Evolutionary conservation across 2,797 vertebrate genomes (phyloP).

Genomic region (Sphenopsis melanotis): DNA sequence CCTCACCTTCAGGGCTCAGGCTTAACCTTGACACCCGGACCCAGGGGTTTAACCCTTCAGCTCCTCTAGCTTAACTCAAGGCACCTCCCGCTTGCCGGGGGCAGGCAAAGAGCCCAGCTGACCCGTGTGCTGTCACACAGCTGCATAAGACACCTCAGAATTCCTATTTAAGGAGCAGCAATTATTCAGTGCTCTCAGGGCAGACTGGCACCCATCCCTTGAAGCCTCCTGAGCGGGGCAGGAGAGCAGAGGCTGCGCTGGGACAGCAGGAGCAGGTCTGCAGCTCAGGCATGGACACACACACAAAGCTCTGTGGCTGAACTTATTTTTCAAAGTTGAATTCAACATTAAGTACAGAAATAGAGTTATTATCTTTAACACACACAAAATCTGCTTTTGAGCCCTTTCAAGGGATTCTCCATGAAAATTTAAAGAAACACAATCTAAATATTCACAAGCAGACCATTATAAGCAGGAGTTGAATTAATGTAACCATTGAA

Average conservation of each 20-base stretch:
- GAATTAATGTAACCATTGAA: background rate
- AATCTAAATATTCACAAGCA: background rate
- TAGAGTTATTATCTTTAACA: background rate
- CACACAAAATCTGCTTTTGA: background rate
- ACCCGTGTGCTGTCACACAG: background rate
- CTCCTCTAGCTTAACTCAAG: background rate
- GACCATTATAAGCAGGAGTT: background rate
- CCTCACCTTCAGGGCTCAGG: slow-evolving; percentile 2
- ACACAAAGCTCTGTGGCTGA: background rate
- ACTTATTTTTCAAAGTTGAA: background rate
- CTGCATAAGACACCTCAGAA: background rate
- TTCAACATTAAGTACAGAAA: background rate
- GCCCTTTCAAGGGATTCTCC: background rate
- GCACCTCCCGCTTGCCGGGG: background rate
- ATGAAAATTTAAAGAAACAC: background rate
- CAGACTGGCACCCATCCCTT: background rate
- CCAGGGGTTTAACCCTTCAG: background rate
- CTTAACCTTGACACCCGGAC: background rate
- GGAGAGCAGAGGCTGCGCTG: background rate
- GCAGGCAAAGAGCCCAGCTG: background rate
- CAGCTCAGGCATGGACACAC: background rate
- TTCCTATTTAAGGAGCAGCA: background rate
- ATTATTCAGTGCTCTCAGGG: background rate
- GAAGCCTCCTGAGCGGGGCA: background rate
- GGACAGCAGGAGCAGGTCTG: background rate